These are phyloP conservation scores for Meghimatium bilineatum DNA, from an alignment of 2,888 invertebrate species.

Conservation along the genomic window DNA sequence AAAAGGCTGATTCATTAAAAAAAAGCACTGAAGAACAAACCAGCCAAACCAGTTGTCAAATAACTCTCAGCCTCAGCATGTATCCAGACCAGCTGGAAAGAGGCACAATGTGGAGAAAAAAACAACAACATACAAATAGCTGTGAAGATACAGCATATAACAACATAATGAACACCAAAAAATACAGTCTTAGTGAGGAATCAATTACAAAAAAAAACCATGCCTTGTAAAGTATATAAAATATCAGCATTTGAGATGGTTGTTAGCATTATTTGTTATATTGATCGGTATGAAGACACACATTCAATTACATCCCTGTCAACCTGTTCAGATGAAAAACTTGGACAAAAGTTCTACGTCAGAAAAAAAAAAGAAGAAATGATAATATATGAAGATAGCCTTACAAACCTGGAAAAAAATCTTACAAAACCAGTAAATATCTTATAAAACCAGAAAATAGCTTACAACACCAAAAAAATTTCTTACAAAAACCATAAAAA, in stretches of 20 bases:
- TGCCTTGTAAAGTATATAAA: neutral
- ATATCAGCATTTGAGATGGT: neutral
- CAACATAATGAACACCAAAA: neutral
- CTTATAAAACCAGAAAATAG: no score
- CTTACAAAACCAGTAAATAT: no score
- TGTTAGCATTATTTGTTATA: constrained; percentile 1
- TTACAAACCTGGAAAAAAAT: no score
- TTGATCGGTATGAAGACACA: no score
- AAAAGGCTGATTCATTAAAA: neutral
- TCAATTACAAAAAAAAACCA: constrained; percentile 2
- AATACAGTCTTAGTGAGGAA: neutral
- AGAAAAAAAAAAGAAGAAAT: no score
- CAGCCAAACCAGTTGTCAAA: neutral
- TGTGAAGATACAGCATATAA: neutral
- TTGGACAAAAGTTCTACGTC: no score
- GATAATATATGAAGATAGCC: no score
- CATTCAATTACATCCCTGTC: no score
- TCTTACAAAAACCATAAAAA: no score
- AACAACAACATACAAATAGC: neutral
- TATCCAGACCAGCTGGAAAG: constrained; percentile 39
- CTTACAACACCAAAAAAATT: no score
- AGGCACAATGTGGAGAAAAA: neutral
- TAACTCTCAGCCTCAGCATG: constrained; percentile 15
- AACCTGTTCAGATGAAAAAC: no score
- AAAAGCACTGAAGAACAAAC: neutral